These are phyloP conservation scores for Phalera bucephala DNA, from an alignment of 2,888 invertebrate species.

Conservation along the genomic window DNA sequence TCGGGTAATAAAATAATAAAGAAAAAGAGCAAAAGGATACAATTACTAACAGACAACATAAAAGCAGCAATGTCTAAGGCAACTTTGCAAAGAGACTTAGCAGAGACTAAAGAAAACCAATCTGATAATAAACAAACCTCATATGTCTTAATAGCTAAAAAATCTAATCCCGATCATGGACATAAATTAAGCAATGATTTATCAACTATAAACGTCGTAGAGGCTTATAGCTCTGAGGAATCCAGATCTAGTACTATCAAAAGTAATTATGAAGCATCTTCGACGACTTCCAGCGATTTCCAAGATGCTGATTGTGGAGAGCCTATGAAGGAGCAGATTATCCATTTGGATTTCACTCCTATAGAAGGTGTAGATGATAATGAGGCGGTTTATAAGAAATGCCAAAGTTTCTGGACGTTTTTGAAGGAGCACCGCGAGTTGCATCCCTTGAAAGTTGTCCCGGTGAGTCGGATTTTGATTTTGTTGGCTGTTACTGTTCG, in stretches of 20 bases:
- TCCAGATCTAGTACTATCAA: too few relatives aligned
- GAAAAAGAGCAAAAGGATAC: too few relatives aligned
- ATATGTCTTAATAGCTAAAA: too few relatives aligned
- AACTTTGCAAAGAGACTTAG: neutral
- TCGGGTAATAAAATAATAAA: too few relatives aligned
- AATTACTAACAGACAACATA: too few relatives aligned
- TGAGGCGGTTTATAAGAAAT: conserved; percentile 13
- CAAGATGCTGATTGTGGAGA: conserved; percentile 11
- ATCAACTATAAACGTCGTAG: too few relatives aligned
- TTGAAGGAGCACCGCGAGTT: conserved; percentile 7
- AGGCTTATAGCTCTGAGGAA: neutral
- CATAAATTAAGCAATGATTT: too few relatives aligned
- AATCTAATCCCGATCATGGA: too few relatives aligned
- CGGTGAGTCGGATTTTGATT: conserved; percentile 6
- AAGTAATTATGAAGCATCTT: neutral
- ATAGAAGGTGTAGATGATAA: conserved; percentile 15
- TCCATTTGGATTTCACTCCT: conserved; percentile 19
- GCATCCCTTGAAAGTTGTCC: conserved; percentile 5
- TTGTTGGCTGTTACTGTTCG: too few relatives aligned
- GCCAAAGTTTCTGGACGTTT: conserved; percentile 24
- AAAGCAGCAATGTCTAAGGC: neutral
- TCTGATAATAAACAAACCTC: neutral
- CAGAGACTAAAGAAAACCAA: neutral
- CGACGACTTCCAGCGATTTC: neutral
- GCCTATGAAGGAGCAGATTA: conserved; percentile 10